A percentile compares a stretch with the other conserved stretches of the same genome.
phyloP scores from a whole-genome alignment of 1,140 invertebrate genomes.

The Drosophila sulfurigaster region DNA sequence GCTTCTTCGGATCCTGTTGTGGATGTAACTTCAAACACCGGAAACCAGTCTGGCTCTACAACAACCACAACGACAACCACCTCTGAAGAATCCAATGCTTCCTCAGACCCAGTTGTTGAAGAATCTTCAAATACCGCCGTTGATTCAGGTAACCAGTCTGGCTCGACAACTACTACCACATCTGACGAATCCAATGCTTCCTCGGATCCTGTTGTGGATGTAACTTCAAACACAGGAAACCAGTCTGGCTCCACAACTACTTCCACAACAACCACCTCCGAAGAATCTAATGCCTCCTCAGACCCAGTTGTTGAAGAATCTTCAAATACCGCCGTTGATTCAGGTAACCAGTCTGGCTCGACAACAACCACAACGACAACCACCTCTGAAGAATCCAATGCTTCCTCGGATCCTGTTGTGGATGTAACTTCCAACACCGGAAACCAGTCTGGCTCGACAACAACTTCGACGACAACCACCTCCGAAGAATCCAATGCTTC shows the following conservation, averaged over 20 bases:
- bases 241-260: slow-evolving; percentile 12
- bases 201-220: background rate
- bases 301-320: background rate
- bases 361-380: slow-evolving; percentile 3
- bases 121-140: background rate
- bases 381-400: background rate
- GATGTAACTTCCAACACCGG: background rate
- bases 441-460: slow-evolving; percentile 1
- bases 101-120: background rate
- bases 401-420: background rate
- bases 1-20: background rate
- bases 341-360: background rate
- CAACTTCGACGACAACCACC: background rate
- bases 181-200: background rate
- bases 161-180: background rate
- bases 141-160: slow-evolving; percentile 3
- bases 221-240: background rate
- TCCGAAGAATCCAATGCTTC: background rate
- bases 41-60: slow-evolving; percentile 13
- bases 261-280: slow-evolving; percentile 1
- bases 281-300: background rate
- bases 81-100: background rate
- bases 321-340: background rate
- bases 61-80: slow-evolving; percentile 2
- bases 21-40: background rate